phyloP scores from a whole-genome alignment of 2,797 vertebrate species.

The Periparus ater region DNA sequence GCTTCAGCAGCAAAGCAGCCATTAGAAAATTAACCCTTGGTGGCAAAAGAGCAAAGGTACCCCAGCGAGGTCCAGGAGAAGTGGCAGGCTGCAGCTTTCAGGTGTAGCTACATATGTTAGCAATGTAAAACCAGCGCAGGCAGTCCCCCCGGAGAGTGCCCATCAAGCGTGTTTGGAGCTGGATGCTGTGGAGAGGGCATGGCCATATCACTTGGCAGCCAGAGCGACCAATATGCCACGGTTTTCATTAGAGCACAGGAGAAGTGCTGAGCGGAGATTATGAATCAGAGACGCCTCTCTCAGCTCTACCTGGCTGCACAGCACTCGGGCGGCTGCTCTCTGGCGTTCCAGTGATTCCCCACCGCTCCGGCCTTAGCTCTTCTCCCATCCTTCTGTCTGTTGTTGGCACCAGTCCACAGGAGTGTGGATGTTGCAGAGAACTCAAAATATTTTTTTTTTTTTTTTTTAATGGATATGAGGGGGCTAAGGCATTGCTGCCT shows the following conservation, averaged over 20 bases:
- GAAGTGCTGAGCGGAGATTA: conserved; percentile 60
- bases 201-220: conserved; percentile 89
- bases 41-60: conserved; percentile 84
- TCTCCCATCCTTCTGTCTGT: background rate
- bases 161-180: conserved; percentile 85
- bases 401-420: background rate
- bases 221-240: conserved; percentile 87
- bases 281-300: conserved; percentile 50
- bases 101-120: conserved; percentile 88
- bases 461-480: too few relatives aligned
- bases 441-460: background rate
- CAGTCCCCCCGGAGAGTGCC: conserved; percentile 79
- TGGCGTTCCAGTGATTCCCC: background rate
- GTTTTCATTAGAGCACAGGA: conserved; percentile 79
- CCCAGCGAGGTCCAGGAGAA: conserved; percentile 72
- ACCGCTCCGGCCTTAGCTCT: accelerated
- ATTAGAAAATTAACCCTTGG: conserved; percentile 93
- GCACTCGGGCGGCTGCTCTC: background rate
- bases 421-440: background rate
- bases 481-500: background rate
- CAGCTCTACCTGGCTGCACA: conserved; percentile 60
- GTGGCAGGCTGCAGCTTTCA: conserved; percentile 81
- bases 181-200: conserved; percentile 89
- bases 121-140: conserved; percentile 77
- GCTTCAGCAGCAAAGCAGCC: conserved; percentile 85